These are phyloP conservation scores for Sitta europaea DNA, from an alignment of 2,113 vertebrate genomes.

Conservation along the genomic window DNA sequence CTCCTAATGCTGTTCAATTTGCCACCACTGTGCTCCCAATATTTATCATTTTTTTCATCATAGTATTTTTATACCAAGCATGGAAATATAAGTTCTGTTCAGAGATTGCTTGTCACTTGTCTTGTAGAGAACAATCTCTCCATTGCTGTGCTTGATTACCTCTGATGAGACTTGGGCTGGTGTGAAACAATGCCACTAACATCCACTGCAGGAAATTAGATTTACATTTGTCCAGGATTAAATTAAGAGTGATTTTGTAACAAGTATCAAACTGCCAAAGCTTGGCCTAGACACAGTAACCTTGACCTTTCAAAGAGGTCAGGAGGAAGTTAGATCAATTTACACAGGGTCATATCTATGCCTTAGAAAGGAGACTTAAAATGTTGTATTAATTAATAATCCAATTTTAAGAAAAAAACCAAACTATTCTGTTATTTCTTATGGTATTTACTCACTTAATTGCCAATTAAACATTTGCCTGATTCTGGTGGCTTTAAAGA, in stretches of 20 bases:
- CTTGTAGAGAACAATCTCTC: background rate
- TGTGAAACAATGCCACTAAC: background rate
- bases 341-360: background rate
- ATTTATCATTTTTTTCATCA: background rate
- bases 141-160: background rate
- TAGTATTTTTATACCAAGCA: background rate
- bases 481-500: background rate
- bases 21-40: background rate
- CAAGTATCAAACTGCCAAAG: background rate
- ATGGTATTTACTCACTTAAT: background rate
- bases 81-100: constrained; percentile 6
- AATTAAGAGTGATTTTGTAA: background rate
- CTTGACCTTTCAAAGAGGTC: background rate
- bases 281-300: background rate
- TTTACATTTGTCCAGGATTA: background rate
- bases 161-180: background rate
- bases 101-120: background rate
- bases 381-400: background rate
- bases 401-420: background rate
- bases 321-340: background rate
- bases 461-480: background rate
- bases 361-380: background rate
- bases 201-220: background rate
- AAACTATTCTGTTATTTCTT: background rate
- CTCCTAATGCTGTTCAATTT: constrained; percentile 40